Conservation (phyloP, 2,797 vertebrate genomes). For the Hippoglossus hippoglossus region DNA sequence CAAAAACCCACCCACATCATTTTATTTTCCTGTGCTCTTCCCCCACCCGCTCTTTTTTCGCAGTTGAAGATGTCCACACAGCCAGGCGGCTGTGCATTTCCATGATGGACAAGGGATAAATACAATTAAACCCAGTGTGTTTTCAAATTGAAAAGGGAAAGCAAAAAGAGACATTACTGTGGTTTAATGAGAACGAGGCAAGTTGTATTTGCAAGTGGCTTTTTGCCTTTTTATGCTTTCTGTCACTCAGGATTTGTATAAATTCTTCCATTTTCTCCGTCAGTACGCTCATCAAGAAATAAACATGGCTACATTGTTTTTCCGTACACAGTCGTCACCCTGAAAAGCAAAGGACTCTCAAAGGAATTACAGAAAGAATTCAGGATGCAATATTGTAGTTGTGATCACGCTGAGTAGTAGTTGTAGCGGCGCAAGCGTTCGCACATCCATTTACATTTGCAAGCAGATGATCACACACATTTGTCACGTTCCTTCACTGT, state of each 20-base stretch:
- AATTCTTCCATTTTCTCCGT: slow-evolving; percentile 65
- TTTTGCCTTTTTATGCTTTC: slow-evolving; percentile 73
- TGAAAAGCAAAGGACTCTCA: slow-evolving; percentile 19
- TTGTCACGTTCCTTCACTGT: slow-evolving; percentile 2
- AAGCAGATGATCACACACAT: not conserved
- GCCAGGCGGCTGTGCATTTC: slow-evolving; percentile 52
- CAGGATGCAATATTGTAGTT: not conserved
- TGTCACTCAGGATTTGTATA: slow-evolving; percentile 83
- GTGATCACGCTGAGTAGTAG: slow-evolving; percentile 15
- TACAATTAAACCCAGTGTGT: slow-evolving; percentile 77
- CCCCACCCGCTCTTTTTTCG: slow-evolving; percentile 21
- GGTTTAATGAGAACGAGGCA: slow-evolving; percentile 74
- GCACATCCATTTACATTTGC: not conserved
- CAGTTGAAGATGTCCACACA: slow-evolving; percentile 60
- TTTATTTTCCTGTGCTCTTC: slow-evolving; percentile 34
- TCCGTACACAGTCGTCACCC: slow-evolving; percentile 1
- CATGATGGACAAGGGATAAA: slow-evolving; percentile 82
- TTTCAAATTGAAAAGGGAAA: slow-evolving; percentile 70
- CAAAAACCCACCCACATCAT: slow-evolving; percentile 66
- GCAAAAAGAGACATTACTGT: slow-evolving; percentile 63
- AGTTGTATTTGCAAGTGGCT: slow-evolving; percentile 75
- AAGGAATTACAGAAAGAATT: slow-evolving; percentile 18
- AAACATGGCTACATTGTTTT: slow-evolving; percentile 48
- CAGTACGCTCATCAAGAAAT: slow-evolving; percentile 51
- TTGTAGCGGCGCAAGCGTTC: not conserved